These are phyloP conservation scores for Melangyna quadrimaculata DNA, from an alignment of 2,888 invertebrate species.

Conservation along the genomic window DNA sequence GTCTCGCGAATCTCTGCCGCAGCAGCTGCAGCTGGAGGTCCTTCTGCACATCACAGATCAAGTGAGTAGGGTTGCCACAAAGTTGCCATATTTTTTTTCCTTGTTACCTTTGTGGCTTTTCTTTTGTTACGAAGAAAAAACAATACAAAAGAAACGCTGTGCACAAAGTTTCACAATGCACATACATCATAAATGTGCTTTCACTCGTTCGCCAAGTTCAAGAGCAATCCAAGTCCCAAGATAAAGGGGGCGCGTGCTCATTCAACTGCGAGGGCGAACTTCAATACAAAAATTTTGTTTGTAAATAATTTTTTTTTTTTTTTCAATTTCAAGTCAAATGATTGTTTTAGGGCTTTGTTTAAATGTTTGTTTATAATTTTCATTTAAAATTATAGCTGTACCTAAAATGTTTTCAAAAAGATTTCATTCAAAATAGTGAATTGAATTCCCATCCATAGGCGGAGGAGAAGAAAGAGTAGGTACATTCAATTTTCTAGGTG, in stretches of 20 bases:
- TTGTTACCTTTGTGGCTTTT: not conserved
- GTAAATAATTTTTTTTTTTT: not conserved
- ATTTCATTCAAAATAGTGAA: not conserved
- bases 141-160: not conserved
- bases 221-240: not conserved
- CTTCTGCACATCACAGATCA: constrained; percentile 46
- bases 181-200: constrained; percentile 5
- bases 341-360: not conserved
- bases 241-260: not conserved
- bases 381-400: not conserved
- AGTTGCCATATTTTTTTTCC: constrained; percentile 6
- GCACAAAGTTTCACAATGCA: constrained; percentile 7
- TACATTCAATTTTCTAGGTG: not conserved
- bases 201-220: not conserved
- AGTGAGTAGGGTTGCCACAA: constrained; percentile 75
- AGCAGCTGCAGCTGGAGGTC: constrained; percentile 35
- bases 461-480: too few species aligned
- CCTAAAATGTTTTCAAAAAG: constrained; percentile 56
- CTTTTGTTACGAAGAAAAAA: not conserved
- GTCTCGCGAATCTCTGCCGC: constrained; percentile 71
- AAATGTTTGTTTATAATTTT: not conserved
- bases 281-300: not conserved
- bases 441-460: too few species aligned
- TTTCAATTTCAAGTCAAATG: not conserved
- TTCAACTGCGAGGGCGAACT: not conserved